Conservation (phyloP, 2,888 invertebrate species). For the Polylopha cassiicola region DNA sequence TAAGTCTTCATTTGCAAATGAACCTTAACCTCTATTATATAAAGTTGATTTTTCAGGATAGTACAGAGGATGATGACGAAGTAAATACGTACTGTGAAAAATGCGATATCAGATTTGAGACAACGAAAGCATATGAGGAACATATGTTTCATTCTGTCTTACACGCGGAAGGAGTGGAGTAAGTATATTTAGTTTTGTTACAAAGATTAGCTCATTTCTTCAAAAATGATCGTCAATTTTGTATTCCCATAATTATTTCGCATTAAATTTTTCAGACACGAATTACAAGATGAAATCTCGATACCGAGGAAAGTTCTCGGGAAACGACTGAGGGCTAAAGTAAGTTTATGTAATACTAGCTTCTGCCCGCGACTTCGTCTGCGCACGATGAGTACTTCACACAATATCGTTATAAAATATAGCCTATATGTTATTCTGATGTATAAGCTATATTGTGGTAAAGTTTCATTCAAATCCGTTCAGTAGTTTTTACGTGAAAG, state of each 20-base stretch:
- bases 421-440: too few species aligned
- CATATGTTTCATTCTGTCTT: constrained; percentile 58
- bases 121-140: constrained; percentile 53
- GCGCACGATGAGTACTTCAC: too few species aligned
- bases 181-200: constrained; percentile 26
- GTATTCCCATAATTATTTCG: too few species aligned
- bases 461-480: too few species aligned
- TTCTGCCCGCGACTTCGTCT: too few species aligned
- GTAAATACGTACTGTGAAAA: constrained; percentile 50
- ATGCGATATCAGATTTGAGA: constrained; percentile 58
- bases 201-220: too few species aligned
- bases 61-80: constrained; percentile 49
- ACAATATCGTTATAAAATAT: too few species aligned
- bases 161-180: constrained; percentile 46
- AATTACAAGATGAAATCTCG: constrained; percentile 26
- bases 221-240: too few species aligned
- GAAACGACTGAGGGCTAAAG: constrained; percentile 47
- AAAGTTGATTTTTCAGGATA: constrained; percentile 40
- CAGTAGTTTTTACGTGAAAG: too few species aligned
- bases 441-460: too few species aligned
- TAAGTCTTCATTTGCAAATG: too few species aligned
- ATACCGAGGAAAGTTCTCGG: constrained; percentile 45
- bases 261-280: constrained; percentile 30
- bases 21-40: neutral
- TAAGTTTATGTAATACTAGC: too few species aligned